Evolutionary conservation across 2,797 vertebrate species (phyloP).

Genomic region (Darevskia nairensis): DNA sequence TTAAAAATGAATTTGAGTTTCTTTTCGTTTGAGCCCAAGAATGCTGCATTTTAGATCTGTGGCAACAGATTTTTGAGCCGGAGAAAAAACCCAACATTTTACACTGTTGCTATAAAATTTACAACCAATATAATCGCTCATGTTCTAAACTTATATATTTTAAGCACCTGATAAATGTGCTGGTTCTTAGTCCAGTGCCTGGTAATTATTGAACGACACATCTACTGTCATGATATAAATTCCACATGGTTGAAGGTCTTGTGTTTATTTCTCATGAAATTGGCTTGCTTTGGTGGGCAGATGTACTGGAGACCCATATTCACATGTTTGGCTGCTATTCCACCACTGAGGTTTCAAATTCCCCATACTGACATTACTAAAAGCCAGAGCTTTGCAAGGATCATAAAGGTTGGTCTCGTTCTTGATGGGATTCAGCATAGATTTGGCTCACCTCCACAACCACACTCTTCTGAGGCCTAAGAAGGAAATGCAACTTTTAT

Average conservation of each 20-base stretch:
- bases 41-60: not conserved
- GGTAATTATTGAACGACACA: not conserved
- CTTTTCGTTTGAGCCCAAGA: not conserved
- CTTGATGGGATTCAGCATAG: not conserved
- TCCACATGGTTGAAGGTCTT: slow-evolving; percentile 12
- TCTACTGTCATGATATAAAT: slow-evolving; percentile 14
- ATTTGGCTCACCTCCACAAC: not conserved
- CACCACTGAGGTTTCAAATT: slow-evolving; percentile 5
- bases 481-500: not conserved
- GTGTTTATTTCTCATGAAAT: slow-evolving; percentile 32
- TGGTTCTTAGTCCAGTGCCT: not conserved
- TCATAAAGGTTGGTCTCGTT: not conserved
- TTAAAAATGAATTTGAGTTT: not conserved
- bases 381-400: slow-evolving; percentile 8
- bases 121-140: slow-evolving; percentile 1
- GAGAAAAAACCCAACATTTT: not conserved
- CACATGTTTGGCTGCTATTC: not conserved
- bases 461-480: not conserved
- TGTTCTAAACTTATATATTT: not conserved
- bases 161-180: slow-evolving; percentile 7
- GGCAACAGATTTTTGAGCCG: not conserved
- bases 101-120: slow-evolving; percentile 1
- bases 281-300: slow-evolving; percentile 34
- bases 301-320: slow-evolving; percentile 22
- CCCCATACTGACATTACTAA: slow-evolving; percentile 5